Base-by-base conservation (phyloP, 2,888 invertebrate species). In the Drosophila maculinotata region DNA sequence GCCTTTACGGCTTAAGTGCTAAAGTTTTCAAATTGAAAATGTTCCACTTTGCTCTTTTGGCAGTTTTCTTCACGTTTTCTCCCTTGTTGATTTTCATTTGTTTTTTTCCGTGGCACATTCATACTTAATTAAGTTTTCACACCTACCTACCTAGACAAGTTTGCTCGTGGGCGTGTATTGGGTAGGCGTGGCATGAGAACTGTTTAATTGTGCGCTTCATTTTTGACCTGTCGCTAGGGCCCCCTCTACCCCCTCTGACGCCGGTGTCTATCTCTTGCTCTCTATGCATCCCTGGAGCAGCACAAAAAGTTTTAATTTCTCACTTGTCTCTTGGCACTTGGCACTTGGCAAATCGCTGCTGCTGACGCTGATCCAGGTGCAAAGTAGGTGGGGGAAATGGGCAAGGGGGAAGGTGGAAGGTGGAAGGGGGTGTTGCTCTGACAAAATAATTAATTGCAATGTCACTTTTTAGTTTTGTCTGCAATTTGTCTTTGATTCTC, bases 171-270 rank as follows among this genome's bases (percentile, higher is more conserved):
- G 52, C 17, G 33, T 41, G 44, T 15, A 42, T 31, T 56, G 36
- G 23, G 51, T 31, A 54, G 73, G 69, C 69, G 69, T 52, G 76
- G 54, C 59, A 39, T 64, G 76, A 70, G 79, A 68, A 62, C 74
- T 72, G 79, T 76, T 87, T 87, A 88, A 88, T 87, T 88, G 79
- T 69, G 71, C 83, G 76, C 87, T 88, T 86, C 86, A 86, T 81
- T 86, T 88, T 83, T 88, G 79, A 83, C 73, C 79, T 86, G 86
- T 66, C 76, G 65, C 72, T 66, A 67, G 20, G 20, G 70, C 12
- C 10, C 9, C 36, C 17, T 44, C 33, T 42, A n/a, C 25, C 14
- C 42, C 31, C 20, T 5, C 15, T 41, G n/a, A 47, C 17, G 26
- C 33, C 31, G 9, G 41, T 49, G 30, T 15, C 25, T 7, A 20